A percentile compares a stretch with the other conserved stretches of the same genome.
These are phyloP conservation scores for Zaprionus obscuricornis DNA, from an alignment of 2,888 invertebrate genomes.

Conservation along the genomic window DNA sequence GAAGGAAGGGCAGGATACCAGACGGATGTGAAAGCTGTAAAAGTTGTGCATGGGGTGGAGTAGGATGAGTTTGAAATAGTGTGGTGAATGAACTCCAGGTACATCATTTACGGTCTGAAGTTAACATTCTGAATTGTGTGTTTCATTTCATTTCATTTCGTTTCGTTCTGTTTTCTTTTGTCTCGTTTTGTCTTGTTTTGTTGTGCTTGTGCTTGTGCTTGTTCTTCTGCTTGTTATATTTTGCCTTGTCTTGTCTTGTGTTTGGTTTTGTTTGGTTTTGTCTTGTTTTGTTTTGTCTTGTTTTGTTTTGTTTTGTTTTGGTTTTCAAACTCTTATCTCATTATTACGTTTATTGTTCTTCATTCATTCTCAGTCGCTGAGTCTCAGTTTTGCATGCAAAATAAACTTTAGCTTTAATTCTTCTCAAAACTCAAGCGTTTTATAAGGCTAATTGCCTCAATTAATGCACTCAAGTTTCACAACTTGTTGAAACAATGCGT, in stretches of 20 bases:
- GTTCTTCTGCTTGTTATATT: conserved; percentile 2
- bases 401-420: conserved; percentile 39
- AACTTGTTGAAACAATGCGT: no score
- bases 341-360: conserved; percentile 45
- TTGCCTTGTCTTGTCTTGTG: not conserved
- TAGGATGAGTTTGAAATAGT: no score
- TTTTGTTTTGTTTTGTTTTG: conserved; percentile 29
- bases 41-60: no score
- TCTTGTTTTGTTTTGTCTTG: conserved; percentile 20
- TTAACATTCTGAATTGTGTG: conserved; percentile 1
- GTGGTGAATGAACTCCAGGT: conserved; percentile 10
- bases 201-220: conserved; percentile 25
- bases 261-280: not conserved
- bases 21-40: no score
- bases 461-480: no score
- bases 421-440: no score
- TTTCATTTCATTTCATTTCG: not conserved
- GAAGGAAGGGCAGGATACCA: no score
- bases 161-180: not conserved
- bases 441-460: no score
- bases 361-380: conserved; percentile 18
- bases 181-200: conserved; percentile 19
- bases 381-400: conserved; percentile 34
- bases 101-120: not conserved
- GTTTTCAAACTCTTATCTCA: conserved; percentile 44